A percentile compares a stretch with the other conserved stretches of the same genome.
Conservation (phyloP, 2,113 vertebrate species). For the Odontophorus gujanensis region DNA sequence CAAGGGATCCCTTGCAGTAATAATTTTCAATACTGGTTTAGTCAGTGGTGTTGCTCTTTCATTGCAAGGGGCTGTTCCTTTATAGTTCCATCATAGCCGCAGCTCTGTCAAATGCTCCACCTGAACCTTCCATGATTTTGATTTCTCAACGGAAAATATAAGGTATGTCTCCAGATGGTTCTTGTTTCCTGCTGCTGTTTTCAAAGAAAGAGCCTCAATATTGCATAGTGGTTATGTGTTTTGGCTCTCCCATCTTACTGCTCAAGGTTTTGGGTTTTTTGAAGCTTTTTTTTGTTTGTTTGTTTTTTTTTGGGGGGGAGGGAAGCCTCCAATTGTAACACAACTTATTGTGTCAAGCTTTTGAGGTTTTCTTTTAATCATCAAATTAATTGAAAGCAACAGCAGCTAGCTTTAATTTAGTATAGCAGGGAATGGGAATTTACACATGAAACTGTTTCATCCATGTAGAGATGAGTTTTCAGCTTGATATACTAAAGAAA, state of each 20-base stretch:
- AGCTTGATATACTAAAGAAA: not conserved
- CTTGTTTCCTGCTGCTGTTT: not conserved
- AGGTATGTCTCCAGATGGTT: not conserved
- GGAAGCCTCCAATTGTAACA: not conserved
- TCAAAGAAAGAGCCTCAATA: not conserved
- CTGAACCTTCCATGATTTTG: not conserved
- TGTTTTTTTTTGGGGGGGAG: not conserved
- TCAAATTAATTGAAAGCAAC: not conserved
- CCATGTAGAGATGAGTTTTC: not conserved
- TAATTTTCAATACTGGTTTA: not conserved
- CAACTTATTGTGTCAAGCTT: not conserved
- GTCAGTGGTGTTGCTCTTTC: not conserved
- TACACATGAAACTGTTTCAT: not conserved
- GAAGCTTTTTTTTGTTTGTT: too few relatives aligned
- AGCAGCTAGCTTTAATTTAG: not conserved
- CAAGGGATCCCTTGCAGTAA: not conserved
- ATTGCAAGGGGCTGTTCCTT: not conserved
- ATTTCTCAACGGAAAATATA: not conserved
- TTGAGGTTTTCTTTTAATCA: not conserved
- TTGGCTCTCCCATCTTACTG: not conserved
- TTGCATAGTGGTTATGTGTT: not conserved
- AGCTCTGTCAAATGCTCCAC: not conserved
- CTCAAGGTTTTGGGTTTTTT: not conserved
- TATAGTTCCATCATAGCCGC: not conserved
- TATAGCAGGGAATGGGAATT: not conserved